A percentile compares a stretch with the other conserved stretches of the same genome.
These are phyloP conservation scores for Tinea pellionella DNA, from an alignment of 2,888 invertebrate species.

Conservation along the genomic window DNA sequence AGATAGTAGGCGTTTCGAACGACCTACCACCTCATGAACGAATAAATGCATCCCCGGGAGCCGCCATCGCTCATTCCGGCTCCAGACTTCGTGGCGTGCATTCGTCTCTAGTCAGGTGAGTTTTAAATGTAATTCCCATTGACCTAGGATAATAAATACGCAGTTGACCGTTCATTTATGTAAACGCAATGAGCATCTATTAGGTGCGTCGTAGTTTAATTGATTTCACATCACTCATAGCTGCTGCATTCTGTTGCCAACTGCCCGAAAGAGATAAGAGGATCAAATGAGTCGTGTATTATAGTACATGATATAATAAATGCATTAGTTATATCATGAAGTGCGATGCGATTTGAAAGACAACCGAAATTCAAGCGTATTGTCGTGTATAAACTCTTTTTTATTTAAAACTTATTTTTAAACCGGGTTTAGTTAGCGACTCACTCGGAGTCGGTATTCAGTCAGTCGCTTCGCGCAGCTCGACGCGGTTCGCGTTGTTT, in stretches of 20 bases:
- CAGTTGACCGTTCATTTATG: conserved; percentile 20
- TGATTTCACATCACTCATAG: not conserved
- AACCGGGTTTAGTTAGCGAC: not conserved
- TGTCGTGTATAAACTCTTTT: not conserved
- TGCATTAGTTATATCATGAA: not conserved
- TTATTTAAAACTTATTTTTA: conserved; percentile 4
- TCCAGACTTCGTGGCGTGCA: not conserved
- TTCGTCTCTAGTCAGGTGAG: not conserved
- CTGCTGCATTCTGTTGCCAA: not conserved
- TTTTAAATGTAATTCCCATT: not conserved
- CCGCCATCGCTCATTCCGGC: not conserved
- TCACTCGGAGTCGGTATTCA: conserved; percentile 17
- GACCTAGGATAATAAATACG: conserved; percentile 28
- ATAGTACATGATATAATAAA: not conserved
- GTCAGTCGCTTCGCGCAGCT: conserved; percentile 36
- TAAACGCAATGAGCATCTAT: not conserved
- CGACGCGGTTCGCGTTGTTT: conserved; percentile 16
- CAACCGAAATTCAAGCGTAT: not conserved
- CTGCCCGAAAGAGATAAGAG: not conserved
- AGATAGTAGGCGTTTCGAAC: not conserved
- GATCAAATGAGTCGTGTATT: not conserved
- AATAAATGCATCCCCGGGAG: conserved; percentile 3
- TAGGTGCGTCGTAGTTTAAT: not conserved
- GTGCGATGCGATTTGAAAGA: not conserved
- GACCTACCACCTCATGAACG: not conserved